A percentile compares a stretch with the other conserved stretches of the same genome.
Conservation (phyloP, 35 echinoderm and acorn worm species). For the Nesometra sesokonis region DNA sequence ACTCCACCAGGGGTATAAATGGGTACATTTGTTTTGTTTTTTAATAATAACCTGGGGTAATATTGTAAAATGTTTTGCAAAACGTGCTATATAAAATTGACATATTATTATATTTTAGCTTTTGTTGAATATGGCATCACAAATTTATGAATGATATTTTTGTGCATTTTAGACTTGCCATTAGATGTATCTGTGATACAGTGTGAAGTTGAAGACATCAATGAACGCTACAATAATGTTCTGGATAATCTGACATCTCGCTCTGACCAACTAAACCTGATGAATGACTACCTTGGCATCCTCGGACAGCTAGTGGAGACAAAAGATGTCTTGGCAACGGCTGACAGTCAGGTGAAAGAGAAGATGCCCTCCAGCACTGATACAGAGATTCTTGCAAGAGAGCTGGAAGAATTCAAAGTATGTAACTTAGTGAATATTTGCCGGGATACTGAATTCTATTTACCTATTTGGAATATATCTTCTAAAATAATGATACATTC, state of each 20-base stretch:
- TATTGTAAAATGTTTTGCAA: no score
- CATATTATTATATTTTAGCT: background rate
- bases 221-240: constrained; percentile 55
- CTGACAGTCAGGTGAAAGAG: constrained; percentile 54
- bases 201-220: constrained; percentile 36
- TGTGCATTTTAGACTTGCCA: background rate
- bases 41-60: no score
- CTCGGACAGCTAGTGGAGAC: constrained; percentile 50
- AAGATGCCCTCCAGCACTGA: constrained; percentile 30
- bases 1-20: no score
- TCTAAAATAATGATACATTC: no score
- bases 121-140: background rate
- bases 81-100: background rate
- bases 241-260: constrained; percentile 38
- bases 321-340: constrained; percentile 48
- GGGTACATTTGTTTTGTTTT: no score
- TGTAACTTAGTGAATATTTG: no score
- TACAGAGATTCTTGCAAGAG: constrained; percentile 42
- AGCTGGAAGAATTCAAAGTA: constrained; percentile 81
- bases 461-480: no score
- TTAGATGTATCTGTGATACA: constrained; percentile 45
- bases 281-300: constrained; percentile 57
- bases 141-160: background rate
- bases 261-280: constrained; percentile 52
- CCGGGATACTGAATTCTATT: no score